Percentiles rank a stretch among this genome's conserved stretches.
Conservation (phyloP, 2,797 vertebrate species). For the Gymnopithys bicolor region DNA sequence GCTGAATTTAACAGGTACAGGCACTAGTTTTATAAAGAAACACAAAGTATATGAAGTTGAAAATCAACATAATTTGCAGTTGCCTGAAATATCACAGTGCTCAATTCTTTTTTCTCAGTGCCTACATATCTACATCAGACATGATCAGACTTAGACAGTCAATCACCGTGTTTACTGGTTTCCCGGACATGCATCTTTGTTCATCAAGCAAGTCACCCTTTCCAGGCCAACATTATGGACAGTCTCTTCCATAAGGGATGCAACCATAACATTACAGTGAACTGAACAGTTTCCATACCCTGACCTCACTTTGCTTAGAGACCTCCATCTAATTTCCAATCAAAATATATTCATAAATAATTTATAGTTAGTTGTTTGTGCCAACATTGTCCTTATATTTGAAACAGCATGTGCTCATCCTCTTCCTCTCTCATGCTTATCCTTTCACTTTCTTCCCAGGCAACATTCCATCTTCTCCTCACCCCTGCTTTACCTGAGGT, state of each 20-base stretch:
- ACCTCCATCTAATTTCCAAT: neutral
- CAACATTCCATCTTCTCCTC: neutral
- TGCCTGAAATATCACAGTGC: neutral
- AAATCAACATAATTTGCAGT: neutral
- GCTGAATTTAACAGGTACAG: neutral
- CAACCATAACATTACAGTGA: neutral
- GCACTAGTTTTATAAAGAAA: neutral
- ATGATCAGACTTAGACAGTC: neutral
- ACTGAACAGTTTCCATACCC: neutral
- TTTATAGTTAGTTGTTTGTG: neutral
- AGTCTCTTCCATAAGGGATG: neutral
- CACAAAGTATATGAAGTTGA: neutral
- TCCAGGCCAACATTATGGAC: neutral
- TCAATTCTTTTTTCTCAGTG: neutral
- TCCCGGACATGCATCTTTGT: neutral
- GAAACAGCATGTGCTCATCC: accelerated
- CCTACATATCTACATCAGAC: neutral
- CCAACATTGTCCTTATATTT: neutral
- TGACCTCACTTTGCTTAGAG: neutral
- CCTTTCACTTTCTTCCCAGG: neutral
- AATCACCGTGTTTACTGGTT: neutral
- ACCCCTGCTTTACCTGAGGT: neutral
- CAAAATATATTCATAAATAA: neutral
- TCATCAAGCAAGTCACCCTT: neutral
- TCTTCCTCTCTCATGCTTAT: neutral